These are phyloP conservation scores for Tetramorium alpestre DNA, from an alignment of 1,140 invertebrate genomes.

Conservation along the genomic window DNA sequence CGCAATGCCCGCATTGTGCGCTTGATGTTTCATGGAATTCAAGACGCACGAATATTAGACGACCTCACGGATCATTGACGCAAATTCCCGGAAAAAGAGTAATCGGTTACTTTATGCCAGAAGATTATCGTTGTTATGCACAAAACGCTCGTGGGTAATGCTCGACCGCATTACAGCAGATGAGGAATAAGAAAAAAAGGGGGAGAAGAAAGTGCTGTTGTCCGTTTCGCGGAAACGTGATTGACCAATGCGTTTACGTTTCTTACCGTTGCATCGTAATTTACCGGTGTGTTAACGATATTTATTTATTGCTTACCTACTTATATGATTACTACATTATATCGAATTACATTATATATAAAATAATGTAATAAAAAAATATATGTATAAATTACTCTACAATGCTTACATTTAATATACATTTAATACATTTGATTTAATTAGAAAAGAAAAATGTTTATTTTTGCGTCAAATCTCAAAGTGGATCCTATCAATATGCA, in stretches of 20 bases:
- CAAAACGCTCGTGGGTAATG: conserved; percentile 2
- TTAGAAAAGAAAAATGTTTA: not conserved
- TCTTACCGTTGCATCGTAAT: not conserved
- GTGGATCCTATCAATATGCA: not conserved
- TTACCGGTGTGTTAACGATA: not conserved
- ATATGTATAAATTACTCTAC: not conserved
- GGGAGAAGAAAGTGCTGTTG: conserved; percentile 9
- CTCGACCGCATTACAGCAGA: conserved; percentile 4
- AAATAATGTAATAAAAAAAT: not conserved
- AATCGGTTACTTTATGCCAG: conserved; percentile 56
- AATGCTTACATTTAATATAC: not conserved
- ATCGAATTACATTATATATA: not conserved
- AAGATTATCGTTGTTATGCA: conserved; percentile 46
- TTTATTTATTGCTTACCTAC: not conserved
- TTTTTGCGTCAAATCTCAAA: not conserved
- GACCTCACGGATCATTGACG: conserved; percentile 12
- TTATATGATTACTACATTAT: not conserved
- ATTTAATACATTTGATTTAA: not conserved
- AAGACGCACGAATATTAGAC: conserved; percentile 17
- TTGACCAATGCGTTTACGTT: not conserved
- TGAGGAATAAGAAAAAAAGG: conserved; percentile 1
- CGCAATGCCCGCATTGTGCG: conserved; percentile 6
- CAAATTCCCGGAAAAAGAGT: conserved; percentile 42
- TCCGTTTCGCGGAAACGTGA: not conserved
- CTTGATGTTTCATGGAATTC: conserved; percentile 3